Conservation (phyloP, 2,113 vertebrate species). For the Pogonocichla stellata region DNA sequence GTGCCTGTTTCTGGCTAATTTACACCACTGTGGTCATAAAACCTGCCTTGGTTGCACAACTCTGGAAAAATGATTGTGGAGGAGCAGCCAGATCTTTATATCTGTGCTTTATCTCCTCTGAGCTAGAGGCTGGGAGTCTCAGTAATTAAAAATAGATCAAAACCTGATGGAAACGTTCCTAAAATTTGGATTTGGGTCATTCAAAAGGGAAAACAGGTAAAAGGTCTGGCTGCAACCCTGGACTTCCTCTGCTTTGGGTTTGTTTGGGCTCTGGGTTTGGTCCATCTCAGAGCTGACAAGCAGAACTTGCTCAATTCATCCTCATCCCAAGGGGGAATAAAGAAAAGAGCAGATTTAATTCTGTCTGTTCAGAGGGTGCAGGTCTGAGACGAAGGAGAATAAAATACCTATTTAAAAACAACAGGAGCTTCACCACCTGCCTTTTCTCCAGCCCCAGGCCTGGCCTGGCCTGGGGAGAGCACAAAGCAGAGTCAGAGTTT, state of each 20-base stretch:
- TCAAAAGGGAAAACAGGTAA: background rate
- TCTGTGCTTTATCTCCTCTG: background rate
- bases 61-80: background rate
- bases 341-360: background rate
- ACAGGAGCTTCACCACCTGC: background rate
- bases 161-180: background rate
- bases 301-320: constrained; percentile 10
- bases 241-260: background rate
- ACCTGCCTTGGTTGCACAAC: background rate
- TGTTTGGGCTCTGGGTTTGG: constrained; percentile 23
- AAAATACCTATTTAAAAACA: background rate
- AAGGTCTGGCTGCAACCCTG: background rate
- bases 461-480: background rate
- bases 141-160: background rate
- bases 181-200: background rate
- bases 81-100: background rate
- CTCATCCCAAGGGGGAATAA: background rate
- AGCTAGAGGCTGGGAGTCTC: background rate
- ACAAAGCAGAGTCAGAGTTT: background rate
- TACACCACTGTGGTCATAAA: background rate
- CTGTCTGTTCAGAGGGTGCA: background rate
- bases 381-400: background rate
- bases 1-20: background rate
- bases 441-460: background rate
- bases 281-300: constrained; percentile 7